phyloP scores from a whole-genome alignment of 1,140 invertebrate genomes.

The Aethina tumida region DNA sequence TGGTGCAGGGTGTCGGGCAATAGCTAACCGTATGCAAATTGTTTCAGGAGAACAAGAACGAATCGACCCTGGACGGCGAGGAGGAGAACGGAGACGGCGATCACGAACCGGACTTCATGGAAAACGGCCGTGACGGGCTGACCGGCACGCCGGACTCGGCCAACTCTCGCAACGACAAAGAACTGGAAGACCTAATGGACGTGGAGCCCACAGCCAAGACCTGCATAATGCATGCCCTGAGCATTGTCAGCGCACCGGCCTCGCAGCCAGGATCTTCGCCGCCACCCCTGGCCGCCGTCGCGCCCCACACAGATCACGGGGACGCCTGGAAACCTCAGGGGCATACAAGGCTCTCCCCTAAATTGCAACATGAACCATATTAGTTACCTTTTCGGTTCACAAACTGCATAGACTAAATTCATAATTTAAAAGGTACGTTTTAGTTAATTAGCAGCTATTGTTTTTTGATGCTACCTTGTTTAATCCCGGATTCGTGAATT shows the following conservation, averaged over 20 bases:
- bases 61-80: slow-evolving; percentile 18
- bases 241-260: slow-evolving; percentile 31
- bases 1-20: too few species aligned
- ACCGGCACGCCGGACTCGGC: slow-evolving; percentile 32
- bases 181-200: slow-evolving; percentile 34
- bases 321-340: slow-evolving; percentile 31
- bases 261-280: slow-evolving; percentile 30
- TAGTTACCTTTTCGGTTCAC: slow-evolving; percentile 12
- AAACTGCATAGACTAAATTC: slow-evolving; percentile 8
- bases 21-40: slow-evolving; percentile 8
- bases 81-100: slow-evolving; percentile 30
- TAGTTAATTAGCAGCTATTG: too few species aligned
- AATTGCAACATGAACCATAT: slow-evolving; percentile 22
- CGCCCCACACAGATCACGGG: slow-evolving; percentile 25
- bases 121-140: slow-evolving; percentile 32
- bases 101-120: slow-evolving; percentile 30
- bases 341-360: slow-evolving; percentile 26
- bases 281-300: slow-evolving; percentile 30
- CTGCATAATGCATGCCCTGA: slow-evolving; percentile 34
- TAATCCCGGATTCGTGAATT: too few species aligned
- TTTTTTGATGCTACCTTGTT: too few species aligned
- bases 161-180: slow-evolving; percentile 33
- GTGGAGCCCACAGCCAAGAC: slow-evolving; percentile 30
- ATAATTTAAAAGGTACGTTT: too few species aligned
- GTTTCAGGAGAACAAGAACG: slow-evolving; percentile 31